Evolutionary conservation across 1,140 invertebrate genomes (phyloP).

Genomic region (Pseudomyrmex flavicornis): DNA sequence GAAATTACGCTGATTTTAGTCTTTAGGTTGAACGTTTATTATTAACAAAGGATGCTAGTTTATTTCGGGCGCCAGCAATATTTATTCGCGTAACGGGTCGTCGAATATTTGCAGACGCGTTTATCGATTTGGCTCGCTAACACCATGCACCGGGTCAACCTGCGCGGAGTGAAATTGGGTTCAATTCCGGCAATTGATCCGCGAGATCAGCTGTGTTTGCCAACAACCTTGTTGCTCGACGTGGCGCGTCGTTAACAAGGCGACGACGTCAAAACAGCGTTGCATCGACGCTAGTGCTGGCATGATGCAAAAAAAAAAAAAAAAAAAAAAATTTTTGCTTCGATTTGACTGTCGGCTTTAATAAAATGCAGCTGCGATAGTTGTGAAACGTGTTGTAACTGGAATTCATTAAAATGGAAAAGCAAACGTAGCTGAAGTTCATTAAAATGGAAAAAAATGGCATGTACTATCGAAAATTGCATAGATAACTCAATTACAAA

Average conservation of each 20-base stretch:
- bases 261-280: slow-evolving; percentile 48
- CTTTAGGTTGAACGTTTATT: background rate
- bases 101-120: slow-evolving; percentile 20
- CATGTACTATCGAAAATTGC: background rate
- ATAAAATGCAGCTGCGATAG: slow-evolving; percentile 13
- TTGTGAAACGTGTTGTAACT: background rate
- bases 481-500: too few relatives aligned
- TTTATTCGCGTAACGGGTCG: background rate
- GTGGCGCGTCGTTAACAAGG: slow-evolving; percentile 64
- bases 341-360: background rate
- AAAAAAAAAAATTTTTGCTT: background rate
- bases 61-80: background rate
- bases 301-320: slow-evolving; percentile 32
- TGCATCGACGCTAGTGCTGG: slow-evolving; percentile 28
- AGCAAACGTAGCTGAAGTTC: too few relatives aligned
- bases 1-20: too few relatives aligned
- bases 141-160: slow-evolving; percentile 47
- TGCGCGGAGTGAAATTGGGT: slow-evolving; percentile 65
- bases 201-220: slow-evolving; percentile 71
- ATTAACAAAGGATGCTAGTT: background rate
- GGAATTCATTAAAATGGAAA: too few relatives aligned
- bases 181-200: slow-evolving; percentile 72
- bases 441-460: background rate
- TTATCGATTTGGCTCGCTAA: slow-evolving; percentile 56
- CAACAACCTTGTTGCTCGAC: slow-evolving; percentile 60